Evolutionary conservation across 2,797 vertebrate genomes (phyloP).

Genomic region (Rhadinocentrus ornatus): DNA sequence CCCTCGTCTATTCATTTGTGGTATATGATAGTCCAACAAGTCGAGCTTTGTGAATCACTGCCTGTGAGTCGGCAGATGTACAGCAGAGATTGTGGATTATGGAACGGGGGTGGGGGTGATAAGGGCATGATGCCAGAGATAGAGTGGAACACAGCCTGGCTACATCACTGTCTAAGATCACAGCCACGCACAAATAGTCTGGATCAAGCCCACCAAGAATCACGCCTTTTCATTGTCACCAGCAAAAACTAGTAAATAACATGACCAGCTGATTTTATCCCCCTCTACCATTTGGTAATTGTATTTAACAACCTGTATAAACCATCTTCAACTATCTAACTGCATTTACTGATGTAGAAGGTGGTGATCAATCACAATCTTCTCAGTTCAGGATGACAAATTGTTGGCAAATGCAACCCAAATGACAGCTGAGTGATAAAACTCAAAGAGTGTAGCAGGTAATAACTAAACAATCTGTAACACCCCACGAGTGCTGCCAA

Average conservation of each 20-base stretch:
- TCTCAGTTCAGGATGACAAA: conserved; percentile 9
- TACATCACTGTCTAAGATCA: conserved; percentile 75
- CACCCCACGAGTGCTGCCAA: conserved; percentile 13
- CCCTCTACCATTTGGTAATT: conserved; percentile 17
- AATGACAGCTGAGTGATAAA: conserved; percentile 11
- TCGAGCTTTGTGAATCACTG: conserved; percentile 59
- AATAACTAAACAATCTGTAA: conserved; percentile 6
- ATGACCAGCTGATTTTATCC: conserved; percentile 41
- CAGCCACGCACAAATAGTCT: conserved; percentile 61
- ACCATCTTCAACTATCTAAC: conserved; percentile 13
- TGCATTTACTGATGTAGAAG: conserved; percentile 12
- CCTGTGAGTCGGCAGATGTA: conserved; percentile 63
- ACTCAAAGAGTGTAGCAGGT: neutral
- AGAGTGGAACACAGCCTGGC: conserved; percentile 55
- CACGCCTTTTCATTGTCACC: conserved; percentile 54
- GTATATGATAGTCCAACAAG: conserved; percentile 31
- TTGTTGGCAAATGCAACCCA: neutral
- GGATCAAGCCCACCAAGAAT: conserved; percentile 57
- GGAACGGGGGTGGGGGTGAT: conserved; percentile 31
- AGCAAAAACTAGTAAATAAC: conserved; percentile 45
- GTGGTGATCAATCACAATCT: neutral
- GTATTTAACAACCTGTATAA: neutral
- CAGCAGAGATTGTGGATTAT: conserved; percentile 64
- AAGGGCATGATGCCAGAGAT: conserved; percentile 62
- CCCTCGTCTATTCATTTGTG: conserved; percentile 27